phyloP scores from a whole-genome alignment of 2,113 vertebrate genomes.

The Dascyllus trimaculatus region DNA sequence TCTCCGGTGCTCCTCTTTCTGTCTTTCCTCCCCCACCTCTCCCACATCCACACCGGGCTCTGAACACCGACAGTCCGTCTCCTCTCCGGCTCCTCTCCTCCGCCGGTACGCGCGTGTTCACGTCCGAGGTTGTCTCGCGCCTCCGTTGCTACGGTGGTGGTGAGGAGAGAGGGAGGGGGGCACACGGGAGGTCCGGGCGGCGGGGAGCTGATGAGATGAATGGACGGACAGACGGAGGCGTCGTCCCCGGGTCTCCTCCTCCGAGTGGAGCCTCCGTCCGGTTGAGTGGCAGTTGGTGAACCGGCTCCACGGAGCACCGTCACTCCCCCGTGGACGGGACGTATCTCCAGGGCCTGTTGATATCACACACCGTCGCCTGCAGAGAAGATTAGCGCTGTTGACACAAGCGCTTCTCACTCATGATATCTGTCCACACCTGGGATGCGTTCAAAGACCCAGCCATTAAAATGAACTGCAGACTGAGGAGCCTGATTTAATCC shows the following conservation, averaged over 20 bases:
- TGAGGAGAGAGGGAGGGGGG: conserved; percentile 45
- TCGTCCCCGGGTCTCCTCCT: conserved; percentile 31
- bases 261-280: conserved; percentile 38
- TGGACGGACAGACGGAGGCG: conserved; percentile 41
- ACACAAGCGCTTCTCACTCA: conserved; percentile 25
- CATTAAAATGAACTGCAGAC: too few species aligned
- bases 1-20: conserved; percentile 69
- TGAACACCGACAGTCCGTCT: neutral
- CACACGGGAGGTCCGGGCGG: conserved; percentile 67
- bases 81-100: conserved; percentile 38
- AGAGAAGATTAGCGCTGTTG: conserved; percentile 50
- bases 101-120: conserved; percentile 52
- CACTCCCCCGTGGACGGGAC: conserved; percentile 52
- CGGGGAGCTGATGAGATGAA: conserved; percentile 57
- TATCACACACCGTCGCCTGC: conserved; percentile 49
- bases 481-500: too few species aligned
- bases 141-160: conserved; percentile 19
- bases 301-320: conserved; percentile 38
- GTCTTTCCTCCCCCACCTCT: neutral
- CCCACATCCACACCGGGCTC: neutral
- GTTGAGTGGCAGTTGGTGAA: conserved; percentile 45
- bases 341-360: conserved; percentile 63
- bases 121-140: conserved; percentile 60
- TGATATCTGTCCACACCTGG: conserved; percentile 8
- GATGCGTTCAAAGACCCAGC: too few species aligned